phyloP scores from a whole-genome alignment of 1,140 invertebrate genomes.

The Gonioctena quinquepunctata region DNA sequence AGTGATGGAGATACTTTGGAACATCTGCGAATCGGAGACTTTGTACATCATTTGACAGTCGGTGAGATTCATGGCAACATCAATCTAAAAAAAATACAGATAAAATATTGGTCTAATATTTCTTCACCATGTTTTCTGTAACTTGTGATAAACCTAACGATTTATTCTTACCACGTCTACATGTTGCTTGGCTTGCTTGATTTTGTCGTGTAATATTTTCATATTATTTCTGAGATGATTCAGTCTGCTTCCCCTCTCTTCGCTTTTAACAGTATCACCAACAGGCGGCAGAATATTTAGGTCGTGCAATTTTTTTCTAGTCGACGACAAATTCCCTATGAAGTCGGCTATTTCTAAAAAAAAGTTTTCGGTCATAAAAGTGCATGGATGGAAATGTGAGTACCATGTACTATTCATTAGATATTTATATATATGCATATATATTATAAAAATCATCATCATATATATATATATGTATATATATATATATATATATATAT shows the following conservation, averaged over 20 bases:
- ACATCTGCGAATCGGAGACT: constrained; percentile 43
- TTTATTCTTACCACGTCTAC: constrained; percentile 69
- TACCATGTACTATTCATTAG: no score
- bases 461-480: no score
- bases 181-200: constrained; percentile 76
- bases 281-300: background rate
- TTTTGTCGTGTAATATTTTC: constrained; percentile 60
- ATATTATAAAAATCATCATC: no score
- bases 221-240: constrained; percentile 13
- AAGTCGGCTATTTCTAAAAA: background rate
- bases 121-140: no score
- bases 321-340: background rate
- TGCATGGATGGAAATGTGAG: no score
- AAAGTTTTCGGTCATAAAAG: no score
- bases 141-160: no score
- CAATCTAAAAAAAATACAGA: constrained; percentile 28
- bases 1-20: constrained; percentile 32
- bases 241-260: background rate
- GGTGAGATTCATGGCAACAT: constrained; percentile 52
- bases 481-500: no score
- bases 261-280: background rate
- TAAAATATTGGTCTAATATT: background rate
- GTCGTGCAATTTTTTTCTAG: background rate
- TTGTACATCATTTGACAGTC: constrained; percentile 78
- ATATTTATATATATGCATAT: no score